Base-by-base conservation (phyloP, 2,888 invertebrate species). In the Xanthia togata region DNA sequence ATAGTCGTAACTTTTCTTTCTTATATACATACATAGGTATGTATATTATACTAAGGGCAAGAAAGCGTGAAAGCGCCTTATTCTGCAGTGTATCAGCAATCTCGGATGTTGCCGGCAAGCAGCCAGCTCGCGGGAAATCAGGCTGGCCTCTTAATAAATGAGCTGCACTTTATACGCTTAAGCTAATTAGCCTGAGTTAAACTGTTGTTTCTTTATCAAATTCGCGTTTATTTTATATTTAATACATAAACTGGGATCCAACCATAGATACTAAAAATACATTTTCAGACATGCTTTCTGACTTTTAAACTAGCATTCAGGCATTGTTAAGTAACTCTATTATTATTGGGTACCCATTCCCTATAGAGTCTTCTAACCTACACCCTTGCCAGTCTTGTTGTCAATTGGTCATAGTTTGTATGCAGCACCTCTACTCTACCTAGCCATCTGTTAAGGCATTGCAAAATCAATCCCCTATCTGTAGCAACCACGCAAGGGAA, bases 91-190 rank as follows among this genome's bases (percentile, higher is more conserved):
- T 35, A 63, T 55, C 65, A 59, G 35, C 44, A 50, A 70, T 62
- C 73, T 60, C 17, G 20, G 59, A 35, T 31, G 63, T 23, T 23
- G 55, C 76, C 57, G 11, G 57, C 63, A 41, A 57, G 65, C 50
- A 26, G 23, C 60, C n/a, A 47, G 59, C 84, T 76, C 82, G 23
- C 38, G 82, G 82, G 73, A 81, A 81, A 84, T 84, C 83, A 81
- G 38, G 77, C 53, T 57, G n/a, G 41, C 57, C 63, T 62, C 69
- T 57, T 81, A 69, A 81, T 26, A 69, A 73, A 81, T 78, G 35
- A 74, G 71, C 62, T 77, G 68, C 73, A 69, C 71, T 81, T 68
- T 68, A 74, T 68, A 64, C 71, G 35, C 31, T 41, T 65, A 55
- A 73, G 35, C 23, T 71, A 73, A 73, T 57, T 64, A 65, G 9